These are phyloP conservation scores for Drosophila tani DNA, from an alignment of 1,140 invertebrate species.

Conservation along the genomic window DNA sequence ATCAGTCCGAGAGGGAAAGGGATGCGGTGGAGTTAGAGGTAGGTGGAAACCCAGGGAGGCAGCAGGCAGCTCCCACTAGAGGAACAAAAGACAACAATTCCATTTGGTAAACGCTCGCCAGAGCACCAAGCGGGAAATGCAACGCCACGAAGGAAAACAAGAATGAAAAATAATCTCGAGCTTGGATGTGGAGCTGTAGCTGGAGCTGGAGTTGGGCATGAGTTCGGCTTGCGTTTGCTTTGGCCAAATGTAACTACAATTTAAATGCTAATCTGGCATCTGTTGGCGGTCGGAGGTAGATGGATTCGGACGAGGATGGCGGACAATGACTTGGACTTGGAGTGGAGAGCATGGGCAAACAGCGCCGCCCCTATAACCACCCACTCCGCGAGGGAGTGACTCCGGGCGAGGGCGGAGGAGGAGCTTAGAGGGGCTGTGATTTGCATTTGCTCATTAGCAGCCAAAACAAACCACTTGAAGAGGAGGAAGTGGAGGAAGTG, in stretches of 20 bases:
- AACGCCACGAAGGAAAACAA: constrained; percentile 57
- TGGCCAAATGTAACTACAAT: constrained; percentile 81
- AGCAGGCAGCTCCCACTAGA: constrained; percentile 61
- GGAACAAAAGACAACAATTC: constrained; percentile 78
- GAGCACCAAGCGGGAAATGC: constrained; percentile 44
- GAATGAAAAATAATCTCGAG: constrained; percentile 77
- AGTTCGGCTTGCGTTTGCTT: constrained; percentile 40
- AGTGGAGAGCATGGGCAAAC: constrained; percentile 61
- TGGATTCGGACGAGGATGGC: constrained; percentile 37
- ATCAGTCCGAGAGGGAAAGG: constrained; percentile 48
- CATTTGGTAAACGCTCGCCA: constrained; percentile 76
- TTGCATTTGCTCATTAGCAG: constrained; percentile 61
- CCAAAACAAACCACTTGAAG: constrained; percentile 22
- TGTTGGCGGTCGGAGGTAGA: constrained; percentile 70
- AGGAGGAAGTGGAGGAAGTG: too few relatives aligned
- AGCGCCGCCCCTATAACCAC: constrained; percentile 57
- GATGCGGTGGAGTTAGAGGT: not conserved
- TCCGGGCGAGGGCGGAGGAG: not conserved
- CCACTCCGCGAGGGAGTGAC: constrained; percentile 14
- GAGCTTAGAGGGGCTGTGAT: constrained; percentile 18
- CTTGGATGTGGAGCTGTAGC: constrained; percentile 50
- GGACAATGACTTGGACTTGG: constrained; percentile 46
- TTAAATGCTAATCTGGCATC: constrained; percentile 82
- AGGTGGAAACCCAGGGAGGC: constrained; percentile 1
- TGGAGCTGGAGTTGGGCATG: constrained; percentile 28